Percentiles rank a stretch among this genome's conserved stretches.
phyloP scores from a whole-genome alignment of 1,140 invertebrate genomes.

The Heliconius melpomene region DNA sequence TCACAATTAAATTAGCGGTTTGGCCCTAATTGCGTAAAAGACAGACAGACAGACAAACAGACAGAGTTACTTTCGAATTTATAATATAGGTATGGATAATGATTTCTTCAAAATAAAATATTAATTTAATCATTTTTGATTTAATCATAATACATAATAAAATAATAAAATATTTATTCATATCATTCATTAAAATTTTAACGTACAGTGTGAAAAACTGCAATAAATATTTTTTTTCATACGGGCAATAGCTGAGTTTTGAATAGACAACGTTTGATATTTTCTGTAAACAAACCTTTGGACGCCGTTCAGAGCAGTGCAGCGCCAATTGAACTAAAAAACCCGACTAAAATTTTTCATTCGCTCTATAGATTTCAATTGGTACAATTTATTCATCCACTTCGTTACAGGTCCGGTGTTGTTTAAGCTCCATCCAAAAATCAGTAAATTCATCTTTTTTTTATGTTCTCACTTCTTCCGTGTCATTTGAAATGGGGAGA shows the following conservation, averaged over 20 bases:
- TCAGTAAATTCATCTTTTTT: not conserved
- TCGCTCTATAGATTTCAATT: slow-evolving; percentile 9
- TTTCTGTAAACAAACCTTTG: slow-evolving; percentile 13
- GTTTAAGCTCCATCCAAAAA: not conserved
- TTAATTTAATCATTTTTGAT: no score
- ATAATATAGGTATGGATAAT: no score
- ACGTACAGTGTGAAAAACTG: no score
- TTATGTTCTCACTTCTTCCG: not conserved
- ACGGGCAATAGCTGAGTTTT: not conserved
- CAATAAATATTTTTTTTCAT: not conserved
- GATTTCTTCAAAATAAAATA: no score
- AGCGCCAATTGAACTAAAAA: slow-evolving; percentile 21
- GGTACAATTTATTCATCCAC: slow-evolving; percentile 14
- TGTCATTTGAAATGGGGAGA: not conserved
- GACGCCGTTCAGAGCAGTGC: not conserved
- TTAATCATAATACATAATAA: no score
- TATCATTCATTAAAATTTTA: no score
- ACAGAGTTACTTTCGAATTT: no score
- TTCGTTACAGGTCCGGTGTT: slow-evolving; percentile 3
- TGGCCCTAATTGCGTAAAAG: no score
- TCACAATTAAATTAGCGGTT: no score
- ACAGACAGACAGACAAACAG: no score
- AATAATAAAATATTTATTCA: no score
- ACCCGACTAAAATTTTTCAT: slow-evolving; percentile 8
- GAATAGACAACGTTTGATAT: not conserved